Conservation (phyloP, 2,888 invertebrate species). For the Drosophila peninsularis region DNA sequence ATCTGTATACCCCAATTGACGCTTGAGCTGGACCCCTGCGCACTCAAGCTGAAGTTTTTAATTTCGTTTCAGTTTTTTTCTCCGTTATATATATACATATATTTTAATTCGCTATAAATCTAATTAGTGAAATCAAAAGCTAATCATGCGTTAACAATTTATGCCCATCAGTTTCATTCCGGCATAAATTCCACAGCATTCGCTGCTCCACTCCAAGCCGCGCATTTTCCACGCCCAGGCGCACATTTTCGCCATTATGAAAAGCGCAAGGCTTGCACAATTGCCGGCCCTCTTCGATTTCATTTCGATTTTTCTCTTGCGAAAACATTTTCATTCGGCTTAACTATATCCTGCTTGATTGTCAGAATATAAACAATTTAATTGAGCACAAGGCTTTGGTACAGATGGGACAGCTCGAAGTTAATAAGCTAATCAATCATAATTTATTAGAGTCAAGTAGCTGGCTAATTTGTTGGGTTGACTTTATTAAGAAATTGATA, state of each 20-base stretch:
- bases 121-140: slow-evolving; percentile 76
- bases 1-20: neutral
- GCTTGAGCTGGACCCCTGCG: neutral
- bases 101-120: slow-evolving; percentile 77
- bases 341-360: slow-evolving; percentile 5
- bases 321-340: slow-evolving; percentile 40
- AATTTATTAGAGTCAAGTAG: neutral
- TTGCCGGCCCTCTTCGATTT: slow-evolving; percentile 43
- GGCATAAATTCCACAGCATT: slow-evolving; percentile 32
- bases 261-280: slow-evolving; percentile 56
- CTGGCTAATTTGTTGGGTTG: no score
- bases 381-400: slow-evolving; percentile 1
- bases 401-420: no score
- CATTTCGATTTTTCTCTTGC: slow-evolving; percentile 18
- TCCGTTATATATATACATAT: slow-evolving; percentile 11
- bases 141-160: slow-evolving; percentile 79
- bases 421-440: neutral
- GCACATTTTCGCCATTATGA: slow-evolving; percentile 40
- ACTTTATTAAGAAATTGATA: no score
- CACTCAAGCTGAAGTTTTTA: slow-evolving; percentile 70
- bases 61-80: slow-evolving; percentile 40
- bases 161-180: slow-evolving; percentile 71
- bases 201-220: neutral
- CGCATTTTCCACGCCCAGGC: neutral
- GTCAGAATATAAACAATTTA: slow-evolving; percentile 7